Conservation (phyloP, 2,888 invertebrate species). For the Acanthopleura granulata region DNA sequence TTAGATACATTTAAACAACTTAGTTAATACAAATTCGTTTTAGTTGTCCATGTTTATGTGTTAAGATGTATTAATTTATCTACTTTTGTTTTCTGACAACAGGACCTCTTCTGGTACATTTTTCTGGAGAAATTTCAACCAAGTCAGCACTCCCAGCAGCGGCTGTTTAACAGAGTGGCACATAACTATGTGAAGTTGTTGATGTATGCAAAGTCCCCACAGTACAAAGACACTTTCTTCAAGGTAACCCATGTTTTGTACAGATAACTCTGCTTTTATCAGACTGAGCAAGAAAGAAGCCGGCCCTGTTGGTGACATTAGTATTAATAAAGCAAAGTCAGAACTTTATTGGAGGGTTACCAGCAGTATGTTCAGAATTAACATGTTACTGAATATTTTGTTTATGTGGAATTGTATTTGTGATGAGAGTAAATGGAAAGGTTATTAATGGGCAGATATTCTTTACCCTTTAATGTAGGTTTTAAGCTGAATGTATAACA, state of each 20-base stretch:
- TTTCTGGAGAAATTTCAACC: conserved; percentile 64
- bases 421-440: no score
- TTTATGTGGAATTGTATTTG: no score
- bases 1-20: no score
- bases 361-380: no score
- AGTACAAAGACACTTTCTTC: conserved; percentile 61
- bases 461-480: neutral
- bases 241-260: conserved; percentile 39
- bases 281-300: no score
- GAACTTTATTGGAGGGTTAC: no score
- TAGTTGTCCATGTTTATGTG: neutral
- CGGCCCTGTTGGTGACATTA: no score
- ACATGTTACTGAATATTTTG: no score
- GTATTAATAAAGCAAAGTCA: no score
- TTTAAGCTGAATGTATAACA: neutral
- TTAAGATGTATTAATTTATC: conserved; percentile 10
- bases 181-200: conserved; percentile 67
- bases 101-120: conserved; percentile 68
- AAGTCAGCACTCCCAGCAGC: conserved; percentile 50
- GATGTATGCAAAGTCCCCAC: conserved; percentile 49
- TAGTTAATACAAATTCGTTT: neutral
- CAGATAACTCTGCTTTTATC: no score
- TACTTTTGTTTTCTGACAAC: conserved; percentile 27
- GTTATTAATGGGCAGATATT: no score
- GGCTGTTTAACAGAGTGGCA: conserved; percentile 64